These are phyloP conservation scores for Catamblyrhynchus diadema DNA, from an alignment of 2,797 vertebrate genomes.

Conservation along the genomic window DNA sequence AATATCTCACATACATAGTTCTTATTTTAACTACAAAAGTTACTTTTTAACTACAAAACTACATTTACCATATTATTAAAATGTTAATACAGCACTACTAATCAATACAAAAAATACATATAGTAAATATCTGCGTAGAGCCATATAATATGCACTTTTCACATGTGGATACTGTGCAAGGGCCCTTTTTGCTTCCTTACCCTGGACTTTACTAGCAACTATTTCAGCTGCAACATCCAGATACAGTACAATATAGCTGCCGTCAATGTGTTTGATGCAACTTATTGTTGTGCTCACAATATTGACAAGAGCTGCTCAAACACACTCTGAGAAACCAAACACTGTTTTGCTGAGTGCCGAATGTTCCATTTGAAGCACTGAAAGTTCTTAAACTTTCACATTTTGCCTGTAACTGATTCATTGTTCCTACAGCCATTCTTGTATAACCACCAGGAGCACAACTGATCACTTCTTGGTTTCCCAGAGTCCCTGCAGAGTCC, in stretches of 20 bases:
- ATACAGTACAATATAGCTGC: not conserved
- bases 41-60: too few relatives aligned
- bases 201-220: not conserved
- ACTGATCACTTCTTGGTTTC: not conserved
- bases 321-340: not conserved
- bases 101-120: too few relatives aligned
- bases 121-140: too few relatives aligned
- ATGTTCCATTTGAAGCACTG: not conserved
- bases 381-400: accelerated
- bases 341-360: not conserved
- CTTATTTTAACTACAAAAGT: too few relatives aligned
- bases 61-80: too few relatives aligned
- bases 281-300: not conserved
- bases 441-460: not conserved
- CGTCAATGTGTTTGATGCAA: not conserved
- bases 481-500: not conserved
- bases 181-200: not conserved
- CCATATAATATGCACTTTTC: too few relatives aligned
- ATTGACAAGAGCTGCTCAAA: not conserved
- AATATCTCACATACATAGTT: too few relatives aligned
- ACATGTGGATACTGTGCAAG: not conserved
- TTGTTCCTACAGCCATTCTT: not conserved
- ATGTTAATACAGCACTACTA: too few relatives aligned
- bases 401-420: not conserved
- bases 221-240: not conserved